phyloP scores from a whole-genome alignment of 37 sponge, comb jelly and placozoan species.

The Tethya wilhelma region DNA sequence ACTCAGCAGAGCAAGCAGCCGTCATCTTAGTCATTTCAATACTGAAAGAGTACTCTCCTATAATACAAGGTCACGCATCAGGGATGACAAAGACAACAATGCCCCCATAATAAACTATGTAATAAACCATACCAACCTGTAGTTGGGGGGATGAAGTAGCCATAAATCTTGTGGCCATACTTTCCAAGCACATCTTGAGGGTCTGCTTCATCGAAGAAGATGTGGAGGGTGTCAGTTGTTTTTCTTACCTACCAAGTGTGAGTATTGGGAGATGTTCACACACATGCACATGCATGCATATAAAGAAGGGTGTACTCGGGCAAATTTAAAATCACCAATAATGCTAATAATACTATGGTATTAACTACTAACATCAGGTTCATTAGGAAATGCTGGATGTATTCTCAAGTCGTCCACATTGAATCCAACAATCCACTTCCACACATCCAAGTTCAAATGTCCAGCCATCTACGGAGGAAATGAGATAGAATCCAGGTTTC shows the following conservation, averaged over 20 bases:
- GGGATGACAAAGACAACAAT: too few species aligned
- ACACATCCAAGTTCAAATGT: constrained; percentile 58
- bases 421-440: constrained; percentile 37
- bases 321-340: neutral
- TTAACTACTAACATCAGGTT: constrained; percentile 41
- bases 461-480: constrained; percentile 43
- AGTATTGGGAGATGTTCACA: neutral
- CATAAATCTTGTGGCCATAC: constrained; percentile 63
- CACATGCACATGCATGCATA: neutral
- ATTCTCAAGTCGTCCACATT: constrained; percentile 67
- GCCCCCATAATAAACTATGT: too few species aligned
- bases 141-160: constrained; percentile 50
- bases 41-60: constrained; percentile 24
- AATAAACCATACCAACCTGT: too few species aligned
- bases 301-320: neutral
- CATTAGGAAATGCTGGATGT: constrained; percentile 33
- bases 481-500: too few species aligned
- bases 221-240: neutral
- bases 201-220: constrained; percentile 16
- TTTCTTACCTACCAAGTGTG: constrained; percentile 16
- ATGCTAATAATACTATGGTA: neutral
- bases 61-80: too few species aligned
- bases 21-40: constrained; percentile 15
- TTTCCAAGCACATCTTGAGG: neutral
- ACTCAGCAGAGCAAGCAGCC: constrained; percentile 26